These are phyloP conservation scores for Suncus etruscus DNA, from an alignment of 2,113 vertebrate genomes.

Conservation along the genomic window DNA sequence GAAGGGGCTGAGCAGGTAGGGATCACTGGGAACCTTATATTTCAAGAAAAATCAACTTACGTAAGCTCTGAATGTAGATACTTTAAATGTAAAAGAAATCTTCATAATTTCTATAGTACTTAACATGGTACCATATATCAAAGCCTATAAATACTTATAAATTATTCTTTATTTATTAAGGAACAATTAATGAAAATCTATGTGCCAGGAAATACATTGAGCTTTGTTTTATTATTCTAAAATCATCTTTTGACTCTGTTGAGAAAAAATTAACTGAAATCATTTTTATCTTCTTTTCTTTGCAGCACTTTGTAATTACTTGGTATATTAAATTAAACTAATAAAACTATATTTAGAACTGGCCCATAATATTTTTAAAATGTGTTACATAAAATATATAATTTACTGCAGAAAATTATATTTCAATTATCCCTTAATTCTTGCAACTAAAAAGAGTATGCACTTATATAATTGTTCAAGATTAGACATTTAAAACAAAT, in stretches of 20 bases:
- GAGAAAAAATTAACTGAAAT: constrained; percentile 74
- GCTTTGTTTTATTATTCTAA: constrained; percentile 68
- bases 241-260: constrained; percentile 69
- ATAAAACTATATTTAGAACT: constrained; percentile 77
- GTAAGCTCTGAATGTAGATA: not conserved
- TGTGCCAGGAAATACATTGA: constrained; percentile 73
- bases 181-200: constrained; percentile 72
- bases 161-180: constrained; percentile 64
- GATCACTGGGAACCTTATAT: not conserved
- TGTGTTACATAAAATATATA: constrained; percentile 75
- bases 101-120: constrained; percentile 36
- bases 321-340: constrained; percentile 80
- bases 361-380: constrained; percentile 74
- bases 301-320: constrained; percentile 80
- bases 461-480: constrained; percentile 79
- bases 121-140: constrained; percentile 36
- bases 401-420: constrained; percentile 78
- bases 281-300: constrained; percentile 76
- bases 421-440: constrained; percentile 81
- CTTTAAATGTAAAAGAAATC: constrained; percentile 60
- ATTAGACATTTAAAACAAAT: constrained; percentile 78
- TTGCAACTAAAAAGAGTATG: constrained; percentile 78
- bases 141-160: constrained; percentile 66
- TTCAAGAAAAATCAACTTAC: constrained; percentile 36
- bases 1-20: not conserved